Base-by-base conservation (phyloP, 30 jellyfish, hydroid and myxozoan genomes). In the Hydractinia echinata region DNA sequence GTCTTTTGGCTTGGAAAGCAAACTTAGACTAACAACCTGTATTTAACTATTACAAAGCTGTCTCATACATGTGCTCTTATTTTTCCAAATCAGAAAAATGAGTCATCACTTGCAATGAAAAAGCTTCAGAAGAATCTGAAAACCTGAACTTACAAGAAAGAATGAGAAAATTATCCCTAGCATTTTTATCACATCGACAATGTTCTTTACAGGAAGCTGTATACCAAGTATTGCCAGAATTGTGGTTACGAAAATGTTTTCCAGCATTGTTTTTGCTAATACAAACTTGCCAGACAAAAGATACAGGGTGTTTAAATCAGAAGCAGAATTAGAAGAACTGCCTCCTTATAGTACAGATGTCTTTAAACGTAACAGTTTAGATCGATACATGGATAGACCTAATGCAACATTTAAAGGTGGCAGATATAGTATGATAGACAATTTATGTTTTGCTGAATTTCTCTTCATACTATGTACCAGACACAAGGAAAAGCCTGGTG, bases 311-410 rank as follows among this genome's bases (percentile, higher is more conserved):
- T 76, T 52, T 53, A 13, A 21, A 76, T 11, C 85, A 50, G 13
- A 76, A 21, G 85, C 18, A 76, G 85, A 76, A 76, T 58, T 76
- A 54, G 52, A 52, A 53, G 76, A 76, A 53, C 55, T 76, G 76
- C 85, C 85, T 76, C 44, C 8, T 6, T 82, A 76, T 18, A 76
- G 81, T 21, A 76, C 82, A 76, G 83, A 44, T 14, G 83, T 76
- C 9, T 76, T 21, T 54, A 76, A 79, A 79, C 30, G 72, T 8
- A 21, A 54, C 51, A 76, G 20, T 49, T 14, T 53, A 13, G 85
- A 76, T 53, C 20, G 85, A 52, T 76, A 76, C 55, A 76, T 76
- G 39, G 85, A 76, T 54, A 76, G 85, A 53, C 39, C 85, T 50
- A 76, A 76, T 53, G 15, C 19, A 19, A n/a, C 78, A 67, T 67